Base-by-base conservation (phyloP, 2,113 vertebrate genomes). In the Percopsis transmontana region DNA sequence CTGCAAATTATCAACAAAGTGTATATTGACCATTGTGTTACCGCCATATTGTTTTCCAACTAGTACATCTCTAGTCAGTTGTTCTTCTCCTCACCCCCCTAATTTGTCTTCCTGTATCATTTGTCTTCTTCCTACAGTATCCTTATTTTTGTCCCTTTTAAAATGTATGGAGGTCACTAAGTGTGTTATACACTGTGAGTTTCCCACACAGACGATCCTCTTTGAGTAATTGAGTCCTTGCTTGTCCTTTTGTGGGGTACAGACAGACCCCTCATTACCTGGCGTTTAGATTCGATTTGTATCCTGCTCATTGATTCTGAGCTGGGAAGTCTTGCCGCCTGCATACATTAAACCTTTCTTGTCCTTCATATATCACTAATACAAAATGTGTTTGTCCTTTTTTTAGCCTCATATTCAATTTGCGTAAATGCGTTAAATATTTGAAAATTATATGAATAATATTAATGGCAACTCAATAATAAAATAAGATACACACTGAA, bases 231-330 rank as follows among this genome's bases (percentile, higher is more conserved):
- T 9, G 52, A 14, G 39, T 55, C 19, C 44, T 56, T 21, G 59
- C 21, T 19, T 73, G 66, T 60, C 72, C 62, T 66, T 27, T 41
- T 23, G 58, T 13, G 40, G 38, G 2, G 24, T 62, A 45, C 27
- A 23, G n/a, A 42, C 55, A 40, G 23, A 72, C 60, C 41, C 24
- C 10, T n/a, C 38, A n/a, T 62, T 14, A 50, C 24, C 60, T 40
- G 60, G 21, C 47, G 1, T 54, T 68, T 41, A 14, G 33, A 74
- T 66, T 13, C 52, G 19, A 62, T 69, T 67, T 58, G 27, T 14
- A 21, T 53, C 42, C 23, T 40, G 24, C 3, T 8, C 18, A 62
- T 67, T 68, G 51, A 81, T 72, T 68, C 50, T 5, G 44, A 62
- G 41, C 19, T 45, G 54, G 45, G n/a, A 75, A 54, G 21, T 44